A percentile compares a stretch with the other conserved stretches of the same genome.
phyloP scores from a whole-genome alignment of 2,888 invertebrate genomes.

The Rugalucina vietnamica region DNA sequence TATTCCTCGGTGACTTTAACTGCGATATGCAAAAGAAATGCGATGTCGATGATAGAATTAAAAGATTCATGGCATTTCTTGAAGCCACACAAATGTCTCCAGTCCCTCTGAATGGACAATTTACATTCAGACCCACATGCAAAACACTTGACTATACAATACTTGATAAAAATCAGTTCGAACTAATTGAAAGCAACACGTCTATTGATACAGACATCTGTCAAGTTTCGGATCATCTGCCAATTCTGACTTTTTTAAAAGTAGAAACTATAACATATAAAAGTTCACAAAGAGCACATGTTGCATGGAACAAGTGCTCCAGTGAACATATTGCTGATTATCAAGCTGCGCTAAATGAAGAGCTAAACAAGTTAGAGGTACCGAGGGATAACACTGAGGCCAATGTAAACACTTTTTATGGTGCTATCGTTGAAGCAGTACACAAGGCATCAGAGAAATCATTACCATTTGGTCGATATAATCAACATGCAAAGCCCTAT shows the following conservation, averaged over 20 bases:
- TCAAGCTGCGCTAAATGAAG: not conserved
- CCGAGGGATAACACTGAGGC: not conserved
- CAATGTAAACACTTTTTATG: not conserved
- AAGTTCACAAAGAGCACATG: not conserved
- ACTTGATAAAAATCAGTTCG: not conserved
- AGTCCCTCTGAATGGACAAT: not conserved
- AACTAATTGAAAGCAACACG: not conserved
- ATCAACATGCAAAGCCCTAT: not conserved
- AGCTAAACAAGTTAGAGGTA: not conserved
- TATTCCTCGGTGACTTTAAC: not conserved
- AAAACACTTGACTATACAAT: not conserved
- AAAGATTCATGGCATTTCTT: not conserved
- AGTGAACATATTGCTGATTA: not conserved
- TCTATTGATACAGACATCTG: not conserved
- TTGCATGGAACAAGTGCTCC: not conserved
- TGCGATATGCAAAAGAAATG: not conserved
- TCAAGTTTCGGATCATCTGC: not conserved
- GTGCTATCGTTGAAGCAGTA: not conserved
- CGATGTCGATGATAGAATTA: not conserved
- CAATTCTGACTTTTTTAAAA: not conserved
- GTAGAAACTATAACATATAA: not conserved
- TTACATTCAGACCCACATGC: not conserved
- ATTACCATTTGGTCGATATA: not conserved
- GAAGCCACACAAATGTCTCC: not conserved
- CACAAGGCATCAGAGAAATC: not conserved